phyloP scores from a whole-genome alignment of 2,888 invertebrate genomes.

The Pollenia griseotomentosa region DNA sequence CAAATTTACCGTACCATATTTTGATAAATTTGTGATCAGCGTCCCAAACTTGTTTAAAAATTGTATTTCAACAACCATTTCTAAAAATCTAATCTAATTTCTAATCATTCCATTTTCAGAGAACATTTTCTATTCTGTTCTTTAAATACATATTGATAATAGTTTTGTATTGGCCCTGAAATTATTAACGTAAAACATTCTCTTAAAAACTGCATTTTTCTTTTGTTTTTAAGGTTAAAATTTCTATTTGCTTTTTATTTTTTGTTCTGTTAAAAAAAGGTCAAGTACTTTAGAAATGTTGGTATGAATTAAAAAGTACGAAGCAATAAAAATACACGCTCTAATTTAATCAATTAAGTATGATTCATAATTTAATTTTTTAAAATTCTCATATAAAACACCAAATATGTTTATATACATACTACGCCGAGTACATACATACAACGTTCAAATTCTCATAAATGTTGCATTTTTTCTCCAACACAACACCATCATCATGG shows the following conservation, averaged over 20 bases:
- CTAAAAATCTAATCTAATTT: too few relatives aligned
- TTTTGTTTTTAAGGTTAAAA: constrained; percentile 11
- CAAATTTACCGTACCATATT: too few relatives aligned
- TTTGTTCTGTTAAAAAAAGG: constrained; percentile 39
- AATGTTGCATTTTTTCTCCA: neutral
- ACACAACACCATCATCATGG: constrained; percentile 19
- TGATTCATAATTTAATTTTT: constrained; percentile 62
- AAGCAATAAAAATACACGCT: constrained; percentile 36
- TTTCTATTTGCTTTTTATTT: constrained; percentile 3
- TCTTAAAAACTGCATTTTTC: constrained; percentile 2
- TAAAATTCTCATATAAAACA: constrained; percentile 37
- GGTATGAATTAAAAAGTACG: constrained; percentile 1
- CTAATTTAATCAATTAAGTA: constrained; percentile 56
- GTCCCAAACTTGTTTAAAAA: too few relatives aligned
- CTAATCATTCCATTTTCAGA: too few relatives aligned
- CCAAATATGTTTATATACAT: neutral
- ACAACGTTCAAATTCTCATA: neutral
- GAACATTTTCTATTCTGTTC: too few relatives aligned
- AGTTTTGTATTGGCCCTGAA: neutral
- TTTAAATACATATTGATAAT: neutral
- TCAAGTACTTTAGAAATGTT: constrained; percentile 50
- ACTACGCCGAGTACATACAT: neutral
- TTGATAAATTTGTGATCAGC: too few relatives aligned
- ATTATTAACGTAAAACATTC: neutral
- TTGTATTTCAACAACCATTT: too few relatives aligned